A percentile compares a stretch with the other conserved stretches of the same genome.
These are phyloP conservation scores for Phyllotis vaccarum DNA, from an alignment of 2,797 vertebrate species.

Conservation along the genomic window DNA sequence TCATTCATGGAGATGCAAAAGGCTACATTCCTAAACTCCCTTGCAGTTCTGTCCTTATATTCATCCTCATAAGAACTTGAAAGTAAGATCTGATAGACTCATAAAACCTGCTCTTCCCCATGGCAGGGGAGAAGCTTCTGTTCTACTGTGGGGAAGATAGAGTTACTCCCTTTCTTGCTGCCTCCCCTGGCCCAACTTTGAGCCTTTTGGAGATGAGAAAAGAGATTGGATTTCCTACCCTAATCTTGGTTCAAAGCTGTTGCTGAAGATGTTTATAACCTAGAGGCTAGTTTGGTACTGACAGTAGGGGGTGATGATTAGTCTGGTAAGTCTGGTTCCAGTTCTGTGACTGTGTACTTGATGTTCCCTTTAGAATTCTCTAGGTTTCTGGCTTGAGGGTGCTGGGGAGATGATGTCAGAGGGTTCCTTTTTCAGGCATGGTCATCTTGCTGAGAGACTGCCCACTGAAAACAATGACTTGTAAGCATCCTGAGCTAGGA, in stretches of 20 bases:
- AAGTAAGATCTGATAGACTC: constrained; percentile 13
- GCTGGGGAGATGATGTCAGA: neutral
- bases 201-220: neutral
- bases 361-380: constrained; percentile 39
- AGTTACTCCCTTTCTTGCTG: neutral
- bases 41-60: neutral
- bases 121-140: neutral
- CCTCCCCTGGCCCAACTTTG: constrained; percentile 28
- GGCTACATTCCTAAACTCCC: neutral
- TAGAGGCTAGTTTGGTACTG: constrained; percentile 3
- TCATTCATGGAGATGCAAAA: neutral
- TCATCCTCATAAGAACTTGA: constrained; percentile 23
- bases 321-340: neutral
- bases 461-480: constrained; percentile 25
- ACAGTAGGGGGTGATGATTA: constrained; percentile 40
- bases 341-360: neutral
- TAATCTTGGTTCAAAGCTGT: constrained; percentile 52
- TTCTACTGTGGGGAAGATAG: constrained; percentile 10
- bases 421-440: constrained; percentile 32
- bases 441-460: neutral
- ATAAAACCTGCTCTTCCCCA: constrained; percentile 3
- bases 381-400: constrained; percentile 22
- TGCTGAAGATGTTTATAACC: constrained; percentile 4
- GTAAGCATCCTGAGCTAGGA: neutral
- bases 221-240: neutral